Evolutionary conservation across 2,113 vertebrate genomes (phyloP), one percentile per base, ranked within the genome.

Genomic region (Ondatra zibethicus): DNA sequence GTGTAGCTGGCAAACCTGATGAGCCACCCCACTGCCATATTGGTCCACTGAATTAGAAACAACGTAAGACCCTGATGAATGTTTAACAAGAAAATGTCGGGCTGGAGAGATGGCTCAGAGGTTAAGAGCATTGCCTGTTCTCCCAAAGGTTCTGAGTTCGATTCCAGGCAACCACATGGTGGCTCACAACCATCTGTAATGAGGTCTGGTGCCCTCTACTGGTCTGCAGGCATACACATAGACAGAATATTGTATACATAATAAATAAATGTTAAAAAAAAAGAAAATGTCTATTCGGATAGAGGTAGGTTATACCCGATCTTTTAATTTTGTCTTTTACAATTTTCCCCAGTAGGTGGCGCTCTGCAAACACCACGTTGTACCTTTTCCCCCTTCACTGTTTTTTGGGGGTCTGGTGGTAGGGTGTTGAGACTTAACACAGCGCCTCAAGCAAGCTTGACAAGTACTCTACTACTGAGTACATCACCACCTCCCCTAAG

Each of bases 311-410:
- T 81, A 81, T 77, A 58, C 86, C 77, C 65, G 12, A 78, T 29
- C 45, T 91, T 81, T 88, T 75, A 55, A 58, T 94, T 95, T 95
- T 76, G 87, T 68, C 42, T 47, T 96, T 95, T 86, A 88, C 39
- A 80, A 68, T 65, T 80, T 78, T 33, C 42, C 23, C 92, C 96
- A 89, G 50, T 92, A 96, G 96, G 68, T 96, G 96, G 94, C 82
- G 17, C 76, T 92, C 47, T n/a, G 39, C 39, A 94, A 86, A 87
- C 77, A 93, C 80, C 10, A 36, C 7, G 3, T 17, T 80, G 33
- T 25, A 47, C 39, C 2, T 72, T 88, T 88, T 92, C 45, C 45
- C 25, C 31, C 58, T 58, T 36, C 36, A 36, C 21, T 61, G 9
- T 1, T 17, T 52, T 19, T 21, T 36, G 19, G 23, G 17, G 47